A percentile compares a stretch with the other conserved stretches of the same genome.
Conservation (phyloP, 2,888 invertebrate species). For the Pecten maximus region DNA sequence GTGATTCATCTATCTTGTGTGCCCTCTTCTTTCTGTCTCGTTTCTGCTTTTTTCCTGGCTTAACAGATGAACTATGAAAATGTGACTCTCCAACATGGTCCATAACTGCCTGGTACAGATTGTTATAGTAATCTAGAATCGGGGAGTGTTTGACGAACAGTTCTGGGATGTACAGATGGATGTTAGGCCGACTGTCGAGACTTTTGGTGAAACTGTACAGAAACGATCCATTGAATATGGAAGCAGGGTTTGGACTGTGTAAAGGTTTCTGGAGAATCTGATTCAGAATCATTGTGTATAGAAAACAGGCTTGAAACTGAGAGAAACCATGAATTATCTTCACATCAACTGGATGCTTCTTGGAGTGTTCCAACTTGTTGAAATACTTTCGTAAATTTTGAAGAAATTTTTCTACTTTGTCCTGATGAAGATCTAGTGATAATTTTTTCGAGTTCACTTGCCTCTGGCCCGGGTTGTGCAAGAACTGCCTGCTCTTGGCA, state of each 20-base stretch:
- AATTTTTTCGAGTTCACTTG: slow-evolving; percentile 50
- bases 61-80: not conserved
- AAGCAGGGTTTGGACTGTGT: slow-evolving; percentile 60
- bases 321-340: slow-evolving; percentile 75
- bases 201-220: slow-evolving; percentile 75
- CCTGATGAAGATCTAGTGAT: slow-evolving; percentile 39
- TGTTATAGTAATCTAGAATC: slow-evolving; percentile 50
- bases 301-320: slow-evolving; percentile 79
- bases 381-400: slow-evolving; percentile 60
- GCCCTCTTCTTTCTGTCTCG: slow-evolving; percentile 41
- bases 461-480: not conserved
- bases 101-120: slow-evolving; percentile 10
- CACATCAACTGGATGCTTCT: slow-evolving; percentile 59
- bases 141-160: slow-evolving; percentile 66
- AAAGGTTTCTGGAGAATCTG: slow-evolving; percentile 74
- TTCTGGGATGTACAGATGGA: slow-evolving; percentile 67
- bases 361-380: slow-evolving; percentile 58
- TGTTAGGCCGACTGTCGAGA: slow-evolving; percentile 63
- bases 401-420: slow-evolving; percentile 49
- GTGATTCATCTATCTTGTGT: not conserved
- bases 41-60: not conserved
- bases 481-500: slow-evolving; percentile 35
- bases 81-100: not conserved
- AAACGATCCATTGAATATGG: slow-evolving; percentile 76
- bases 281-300: slow-evolving; percentile 75